phyloP scores from a whole-genome alignment of 2,888 invertebrate species.

The Ophion ellenae region DNA sequence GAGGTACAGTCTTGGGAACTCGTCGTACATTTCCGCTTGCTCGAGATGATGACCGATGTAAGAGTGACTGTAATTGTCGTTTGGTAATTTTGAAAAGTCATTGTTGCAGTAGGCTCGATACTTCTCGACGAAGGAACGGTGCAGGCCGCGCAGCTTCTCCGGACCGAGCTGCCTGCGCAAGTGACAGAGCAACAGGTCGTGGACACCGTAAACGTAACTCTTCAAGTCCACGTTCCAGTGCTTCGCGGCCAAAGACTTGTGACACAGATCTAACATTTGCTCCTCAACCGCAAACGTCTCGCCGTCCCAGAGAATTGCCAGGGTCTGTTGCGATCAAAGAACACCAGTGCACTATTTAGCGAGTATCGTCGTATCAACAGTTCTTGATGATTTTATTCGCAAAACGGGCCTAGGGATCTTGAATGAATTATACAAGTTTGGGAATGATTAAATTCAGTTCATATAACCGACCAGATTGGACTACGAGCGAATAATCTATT shows the following conservation, averaged over 20 bases:
- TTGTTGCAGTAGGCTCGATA: conserved; percentile 85
- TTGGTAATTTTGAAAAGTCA: conserved; percentile 86
- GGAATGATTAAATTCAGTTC: too few relatives aligned
- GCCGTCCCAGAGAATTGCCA: conserved; percentile 85
- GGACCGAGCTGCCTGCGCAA: conserved; percentile 84
- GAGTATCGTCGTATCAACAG: too few relatives aligned
- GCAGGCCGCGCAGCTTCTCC: conserved; percentile 84
- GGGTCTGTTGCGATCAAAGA: conserved; percentile 78
- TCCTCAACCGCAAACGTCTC: conserved; percentile 84
- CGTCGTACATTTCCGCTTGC: conserved; percentile 85
- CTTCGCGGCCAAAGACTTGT: conserved; percentile 88
- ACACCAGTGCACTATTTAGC: neutral
- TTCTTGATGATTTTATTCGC: too few relatives aligned
- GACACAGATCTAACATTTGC: conserved; percentile 87
- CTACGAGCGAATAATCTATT: neutral
- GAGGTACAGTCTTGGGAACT: conserved; percentile 87
- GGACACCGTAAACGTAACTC: conserved; percentile 89
- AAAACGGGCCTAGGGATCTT: too few relatives aligned
- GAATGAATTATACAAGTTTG: neutral
- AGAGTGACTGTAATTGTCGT: conserved; percentile 90
- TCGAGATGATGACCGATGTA: conserved; percentile 90
- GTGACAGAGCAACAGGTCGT: conserved; percentile 88
- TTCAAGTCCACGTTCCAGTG: conserved; percentile 86
- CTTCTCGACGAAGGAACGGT: conserved; percentile 86
- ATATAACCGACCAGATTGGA: too few relatives aligned